These are phyloP conservation scores for Drosophila arizonae DNA, from an alignment of 1,140 invertebrate species.

Conservation along the genomic window DNA sequence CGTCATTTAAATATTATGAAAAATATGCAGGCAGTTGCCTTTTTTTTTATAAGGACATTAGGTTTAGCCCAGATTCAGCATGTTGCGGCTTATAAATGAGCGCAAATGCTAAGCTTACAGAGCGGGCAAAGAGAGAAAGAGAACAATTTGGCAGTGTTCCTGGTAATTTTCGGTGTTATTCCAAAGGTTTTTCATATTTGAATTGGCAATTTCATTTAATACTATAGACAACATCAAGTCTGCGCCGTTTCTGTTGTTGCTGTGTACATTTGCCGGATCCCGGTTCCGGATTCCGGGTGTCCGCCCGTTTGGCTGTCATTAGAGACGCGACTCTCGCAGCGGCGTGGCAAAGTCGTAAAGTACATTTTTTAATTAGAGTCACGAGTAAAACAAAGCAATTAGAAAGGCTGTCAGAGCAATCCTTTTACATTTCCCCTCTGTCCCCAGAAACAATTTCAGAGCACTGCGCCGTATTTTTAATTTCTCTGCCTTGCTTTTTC, in stretches of 20 bases:
- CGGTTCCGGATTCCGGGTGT: neutral
- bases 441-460: neutral
- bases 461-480: conserved; percentile 62
- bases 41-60: conserved; percentile 55
- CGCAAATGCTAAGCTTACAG: conserved; percentile 22
- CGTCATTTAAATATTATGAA: conserved; percentile 63
- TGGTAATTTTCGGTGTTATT: conserved; percentile 59
- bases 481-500: conserved; percentile 57
- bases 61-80: conserved; percentile 45
- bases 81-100: conserved; percentile 40
- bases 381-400: conserved; percentile 80
- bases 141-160: conserved; percentile 26
- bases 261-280: conserved; percentile 31
- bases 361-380: conserved; percentile 82
- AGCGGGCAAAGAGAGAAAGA: neutral
- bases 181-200: conserved; percentile 59
- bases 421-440: conserved; percentile 53
- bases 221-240: conserved; percentile 37
- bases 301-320: conserved; percentile 52
- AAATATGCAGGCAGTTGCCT: conserved; percentile 47
- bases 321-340: conserved; percentile 28
- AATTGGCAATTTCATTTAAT: conserved; percentile 13
- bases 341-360: conserved; percentile 70
- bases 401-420: conserved; percentile 78
- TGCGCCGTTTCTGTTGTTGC: neutral